Base-by-base conservation (phyloP, 2,797 vertebrate species). In the Tinamus major region DNA sequence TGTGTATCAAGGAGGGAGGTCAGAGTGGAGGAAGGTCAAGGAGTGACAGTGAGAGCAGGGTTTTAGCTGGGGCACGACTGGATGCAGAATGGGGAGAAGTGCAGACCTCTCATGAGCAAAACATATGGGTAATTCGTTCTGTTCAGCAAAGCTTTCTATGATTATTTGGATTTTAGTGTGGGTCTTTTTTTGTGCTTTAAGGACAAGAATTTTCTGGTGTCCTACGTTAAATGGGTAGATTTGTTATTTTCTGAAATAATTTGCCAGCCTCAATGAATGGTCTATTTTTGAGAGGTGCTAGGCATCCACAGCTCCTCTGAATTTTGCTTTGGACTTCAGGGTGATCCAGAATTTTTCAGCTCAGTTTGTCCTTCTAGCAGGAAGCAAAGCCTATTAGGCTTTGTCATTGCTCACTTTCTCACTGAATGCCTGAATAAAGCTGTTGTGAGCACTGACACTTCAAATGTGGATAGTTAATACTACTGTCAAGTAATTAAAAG, bases 331-430 rank as follows among this genome's bases (percentile, higher is more conserved):
- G 56, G 81, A 77, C 31, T 89, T 89, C 48, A 56, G 24, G 19
- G 16, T 6, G 75, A 48, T 39, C 31, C 29, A 49, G 33, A 87
- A 48, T 55, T 85, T 80, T 83, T 56, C 49, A 70, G 33, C 46
- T 87, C n/a, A 33, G 46, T 58, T 81, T 93, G 71, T 77, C 37
- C 64, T 90, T 90, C 27, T 67, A 69, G 39, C 46, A 82, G 68
- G 37, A 93, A 86, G 35, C 18, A 79, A 93, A 75, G 49, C 7
- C 77, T 88, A n/a, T 79, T 85, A 87, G 63, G 37, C 33, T 83
- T 79, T 69, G 56, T 75, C 6, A 1, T 53, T 85, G 39, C 62
- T 55, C 17, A 15, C 31, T 81, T 58, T 77, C 67, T 91, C 63
- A 42, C 3, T 59, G 48, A 82, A 41, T 93, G 70, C 49, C 35